Evolutionary conservation across 2,888 invertebrate species (phyloP), one percentile per base, ranked within the genome.

Genomic region (Trilocha varians): DNA sequence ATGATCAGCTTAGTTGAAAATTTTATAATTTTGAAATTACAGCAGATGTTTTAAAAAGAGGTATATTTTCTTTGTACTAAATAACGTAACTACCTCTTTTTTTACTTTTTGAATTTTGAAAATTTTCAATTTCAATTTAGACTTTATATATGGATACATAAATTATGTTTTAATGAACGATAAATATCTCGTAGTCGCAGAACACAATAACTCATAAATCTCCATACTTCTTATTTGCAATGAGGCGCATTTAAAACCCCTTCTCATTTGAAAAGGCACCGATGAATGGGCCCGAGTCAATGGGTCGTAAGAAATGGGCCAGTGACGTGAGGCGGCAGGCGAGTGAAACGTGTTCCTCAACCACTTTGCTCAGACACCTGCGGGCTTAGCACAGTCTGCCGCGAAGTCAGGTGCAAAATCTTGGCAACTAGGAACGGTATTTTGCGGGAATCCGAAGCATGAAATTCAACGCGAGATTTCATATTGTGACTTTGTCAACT

Each of bases 241-340:
- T 55, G 66, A 62, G 65, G 55, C 70, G 65, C 70, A 73, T 74
- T 78, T 75, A 63, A 74, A 76, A 71, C 68, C 72, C 73, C 68
- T 67, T 71, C 67, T 65, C 69, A 70, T 80, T 80, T 78, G 73
- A 79, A 78, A 75, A 72, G n/a, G 75, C 74, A 64, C 69, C 73
- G 70, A 74, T 82, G 83, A 83, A 82, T 83, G 74, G 75, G 60
- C 63, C 56, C 52, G 61, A 82, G 80, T 80, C 83, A 83, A 84
- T 84, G 82, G 82, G 68, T 78, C 71, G 82, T 76, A 80, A 82
- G 83, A 78, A 80, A 80, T 82, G 71, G 78, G 79, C 77, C 73
- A 77, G 73, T 74, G 74, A 76, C 70, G 74, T 70, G 67, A 61
- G 65, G 64, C 56, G 63, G 47, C 53, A 62, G 66, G 70, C 72